phyloP scores from a whole-genome alignment of 2,797 vertebrate species.

The Spinibarbus caldwelli region DNA sequence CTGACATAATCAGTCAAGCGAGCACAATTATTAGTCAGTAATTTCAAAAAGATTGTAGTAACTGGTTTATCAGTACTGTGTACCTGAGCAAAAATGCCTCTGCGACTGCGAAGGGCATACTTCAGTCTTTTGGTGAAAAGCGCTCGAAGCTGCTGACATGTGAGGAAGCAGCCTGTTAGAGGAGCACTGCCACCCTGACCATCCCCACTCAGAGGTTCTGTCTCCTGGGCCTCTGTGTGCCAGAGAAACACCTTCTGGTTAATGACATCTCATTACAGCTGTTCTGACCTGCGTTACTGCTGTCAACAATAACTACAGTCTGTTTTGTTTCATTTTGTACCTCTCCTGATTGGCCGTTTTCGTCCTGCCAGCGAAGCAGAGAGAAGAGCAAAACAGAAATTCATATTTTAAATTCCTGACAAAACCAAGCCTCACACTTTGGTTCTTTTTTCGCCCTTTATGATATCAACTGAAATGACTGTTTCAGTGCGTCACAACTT shows the following conservation, averaged over 20 bases:
- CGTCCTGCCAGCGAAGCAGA: slow-evolving; percentile 76
- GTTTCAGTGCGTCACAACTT: background rate
- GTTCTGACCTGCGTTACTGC: background rate
- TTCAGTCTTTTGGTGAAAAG: slow-evolving; percentile 88
- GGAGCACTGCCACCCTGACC: slow-evolving; percentile 55
- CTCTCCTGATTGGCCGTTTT: slow-evolving; percentile 74
- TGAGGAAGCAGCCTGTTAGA: slow-evolving; percentile 78
- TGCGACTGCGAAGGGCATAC: slow-evolving; percentile 82
- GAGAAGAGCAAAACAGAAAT: slow-evolving; percentile 37
- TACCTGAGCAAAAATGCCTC: slow-evolving; percentile 87
- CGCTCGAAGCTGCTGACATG: slow-evolving; percentile 84
- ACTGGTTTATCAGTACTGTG: background rate
- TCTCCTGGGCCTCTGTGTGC: slow-evolving; percentile 76
- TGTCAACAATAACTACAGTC: background rate
- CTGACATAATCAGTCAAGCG: background rate
- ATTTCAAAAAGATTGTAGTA: background rate
- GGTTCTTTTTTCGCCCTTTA: background rate
- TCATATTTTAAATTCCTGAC: slow-evolving; percentile 8
- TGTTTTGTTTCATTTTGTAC: slow-evolving; percentile 61
- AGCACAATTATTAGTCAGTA: background rate
- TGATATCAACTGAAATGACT: too few species aligned
- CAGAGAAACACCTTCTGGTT: slow-evolving; percentile 25
- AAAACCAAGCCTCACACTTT: background rate
- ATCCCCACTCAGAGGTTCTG: slow-evolving; percentile 74
- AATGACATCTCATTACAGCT: slow-evolving; percentile 4